Base-by-base conservation (phyloP, 2,888 invertebrate genomes). In the Strigamia transsilvanica region DNA sequence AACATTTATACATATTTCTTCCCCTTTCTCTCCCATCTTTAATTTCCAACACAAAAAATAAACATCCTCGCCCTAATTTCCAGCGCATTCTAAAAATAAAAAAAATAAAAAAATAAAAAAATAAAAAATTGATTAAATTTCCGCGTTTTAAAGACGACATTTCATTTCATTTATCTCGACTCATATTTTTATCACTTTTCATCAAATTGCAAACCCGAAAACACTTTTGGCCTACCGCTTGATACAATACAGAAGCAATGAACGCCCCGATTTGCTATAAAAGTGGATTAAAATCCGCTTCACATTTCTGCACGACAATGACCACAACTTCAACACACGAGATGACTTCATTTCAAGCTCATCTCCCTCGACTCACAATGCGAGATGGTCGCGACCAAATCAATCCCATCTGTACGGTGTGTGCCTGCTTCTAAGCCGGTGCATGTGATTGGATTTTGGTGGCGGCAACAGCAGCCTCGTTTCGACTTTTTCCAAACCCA, bases 301-400 rank as follows among this genome's bases (percentile, higher is more conserved):
- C 21, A 18, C 56, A 56, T 56, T 56, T 56, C 56, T 56, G n/a
- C 56, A 56, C 56, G 56, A 56, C 56, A 56, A 56, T 56, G 56
- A 56, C 56, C 56, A 56, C 56, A 56, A 56, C 56, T 56, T 56
- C 56, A 56, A 56, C 56, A 18, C 18, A 56, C 38, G 38, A 56
- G 56, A 56, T 56, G 56, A 56, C 56, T 56, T 56, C 56, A 56
- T 56, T 56, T 18, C 56, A 56, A 56, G 56, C 56, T 56, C 56
- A 56, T 56, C 56, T 56, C 56, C 56, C 56, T 56, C 56, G 56
- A 56, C 56, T 6, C 56, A 56, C 56, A 56, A 56, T 56, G 56
- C 56, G 56, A 56, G 56, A 56, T 56, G 56, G 56, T 56, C 56
- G 56, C 56, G 56, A 56, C 56, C 56, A 56, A 56, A 56, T 56